Percentiles rank a stretch among this genome's conserved stretches.
phyloP scores from a whole-genome alignment of 2,797 vertebrate species.

The Cuculus canorus region DNA sequence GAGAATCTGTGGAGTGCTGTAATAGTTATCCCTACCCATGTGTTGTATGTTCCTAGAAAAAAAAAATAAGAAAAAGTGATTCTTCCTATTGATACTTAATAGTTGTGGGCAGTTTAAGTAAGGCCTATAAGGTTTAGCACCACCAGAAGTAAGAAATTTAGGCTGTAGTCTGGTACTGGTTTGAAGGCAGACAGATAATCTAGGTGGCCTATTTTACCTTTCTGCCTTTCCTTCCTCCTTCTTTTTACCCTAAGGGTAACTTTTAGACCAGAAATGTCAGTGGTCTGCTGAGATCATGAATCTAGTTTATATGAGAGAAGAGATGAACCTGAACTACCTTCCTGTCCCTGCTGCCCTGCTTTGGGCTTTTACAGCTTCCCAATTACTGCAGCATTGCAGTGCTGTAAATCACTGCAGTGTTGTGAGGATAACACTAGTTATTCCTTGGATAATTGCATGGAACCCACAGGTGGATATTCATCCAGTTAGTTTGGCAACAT shows the following conservation, averaged over 20 bases:
- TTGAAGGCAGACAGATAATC: background rate
- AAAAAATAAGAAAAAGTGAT: background rate
- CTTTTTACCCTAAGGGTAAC: background rate
- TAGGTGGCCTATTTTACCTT: background rate
- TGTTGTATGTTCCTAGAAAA: background rate
- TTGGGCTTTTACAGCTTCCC: background rate
- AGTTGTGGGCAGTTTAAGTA: background rate
- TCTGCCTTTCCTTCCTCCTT: background rate
- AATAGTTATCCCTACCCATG: background rate
- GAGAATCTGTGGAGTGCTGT: background rate
- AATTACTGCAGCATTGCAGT: background rate
- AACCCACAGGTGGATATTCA: background rate
- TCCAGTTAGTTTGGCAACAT: background rate
- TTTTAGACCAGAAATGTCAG: background rate
- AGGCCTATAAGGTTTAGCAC: accelerated
- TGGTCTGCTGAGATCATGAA: background rate
- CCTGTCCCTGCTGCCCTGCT: background rate
- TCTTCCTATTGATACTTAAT: background rate
- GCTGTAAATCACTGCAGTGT: background rate
- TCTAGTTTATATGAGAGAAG: background rate
- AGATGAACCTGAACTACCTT: background rate
- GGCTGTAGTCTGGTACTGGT: background rate
- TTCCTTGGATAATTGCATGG: background rate
- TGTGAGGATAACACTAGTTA: background rate
- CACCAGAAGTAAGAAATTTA: background rate